Evolutionary conservation across 2,113 vertebrate species (phyloP), one percentile per base, ranked within the genome.

Genomic region (Microtus pennsylvanicus): DNA sequence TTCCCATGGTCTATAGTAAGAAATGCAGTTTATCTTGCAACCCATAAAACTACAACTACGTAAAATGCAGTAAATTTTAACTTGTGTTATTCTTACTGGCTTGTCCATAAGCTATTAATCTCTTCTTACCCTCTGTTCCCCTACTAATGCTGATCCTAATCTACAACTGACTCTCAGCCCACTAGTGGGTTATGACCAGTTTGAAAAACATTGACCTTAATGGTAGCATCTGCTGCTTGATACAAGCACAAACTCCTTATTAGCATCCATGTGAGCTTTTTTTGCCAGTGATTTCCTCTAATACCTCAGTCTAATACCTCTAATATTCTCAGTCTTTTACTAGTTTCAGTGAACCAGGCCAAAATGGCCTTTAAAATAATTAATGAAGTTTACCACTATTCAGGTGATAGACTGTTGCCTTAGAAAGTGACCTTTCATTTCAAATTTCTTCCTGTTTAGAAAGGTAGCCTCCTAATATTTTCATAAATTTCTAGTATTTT

Each of bases 401-500:
- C 61, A 95, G 45, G 45, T 67, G 42, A 77, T n/a, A 83, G 65
- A 61, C 85, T 30, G 16, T 94, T 85, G 80, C 86, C 42, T 83
- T 65, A 96, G n/a, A 92, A 95, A 92, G 90, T 89, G 67, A 90
- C 28, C 26, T 88, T 94, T 76, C 45, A 80, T 90, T 96, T 96
- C 52, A 82, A 70, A 94, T 87, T 89, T 28, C 58, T 35, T 90
- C 38, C n/a, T 50, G 16, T 93, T 97, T 65, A 70, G 47, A 94
- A 94, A 94, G 82, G 24, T 89, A 77, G 11, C 93, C 55, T 80
- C 50, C 38, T 93, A 94, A 83, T 45, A 42, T 70, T 95, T 94
- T 80, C n/a, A 96, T 87, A 94, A 89, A 74, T 94, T 50, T 91
- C 17, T 94, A 38, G 67, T 95, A 93, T 96, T 93, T 94, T 33